phyloP scores from a whole-genome alignment of 2,888 invertebrate genomes.

The Phalera bucephala region DNA sequence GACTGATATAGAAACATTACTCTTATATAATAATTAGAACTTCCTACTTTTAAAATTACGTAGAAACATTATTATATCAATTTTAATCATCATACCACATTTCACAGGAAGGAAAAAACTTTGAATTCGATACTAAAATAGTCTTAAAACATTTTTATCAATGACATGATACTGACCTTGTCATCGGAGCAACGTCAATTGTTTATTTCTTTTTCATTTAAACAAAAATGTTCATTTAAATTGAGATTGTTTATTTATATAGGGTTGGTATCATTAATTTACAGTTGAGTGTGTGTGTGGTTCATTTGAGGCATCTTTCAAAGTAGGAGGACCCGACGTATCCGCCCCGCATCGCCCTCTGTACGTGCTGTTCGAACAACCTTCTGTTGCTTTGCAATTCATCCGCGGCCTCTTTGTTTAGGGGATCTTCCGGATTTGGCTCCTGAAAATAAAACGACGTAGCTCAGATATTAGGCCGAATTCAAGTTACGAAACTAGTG shows the following conservation, averaged over 20 bases:
- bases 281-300: constrained; percentile 42
- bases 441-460: constrained; percentile 86
- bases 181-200: constrained; percentile 15
- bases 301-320: constrained; percentile 97
- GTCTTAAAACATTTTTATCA: not conserved
- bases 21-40: no score
- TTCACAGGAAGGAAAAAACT: no score
- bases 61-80: no score
- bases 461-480: no score
- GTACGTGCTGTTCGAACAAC: constrained; percentile 97
- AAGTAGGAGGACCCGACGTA: constrained; percentile 97
- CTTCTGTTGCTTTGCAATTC: constrained; percentile 96
- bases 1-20: no score
- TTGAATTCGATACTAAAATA: not conserved
- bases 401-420: constrained; percentile 99
- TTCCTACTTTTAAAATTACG: no score
- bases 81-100: no score
- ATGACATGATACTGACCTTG: constrained; percentile 13
- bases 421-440: constrained; percentile 98
- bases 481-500: no score
- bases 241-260: constrained; percentile 76
- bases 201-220: constrained; percentile 21
- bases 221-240: constrained; percentile 53
- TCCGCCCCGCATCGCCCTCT: constrained; percentile 97
- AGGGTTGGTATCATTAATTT: constrained; percentile 58